Evolutionary conservation across 2,797 vertebrate species (phyloP).

Genomic region (Champsocephalus esox): DNA sequence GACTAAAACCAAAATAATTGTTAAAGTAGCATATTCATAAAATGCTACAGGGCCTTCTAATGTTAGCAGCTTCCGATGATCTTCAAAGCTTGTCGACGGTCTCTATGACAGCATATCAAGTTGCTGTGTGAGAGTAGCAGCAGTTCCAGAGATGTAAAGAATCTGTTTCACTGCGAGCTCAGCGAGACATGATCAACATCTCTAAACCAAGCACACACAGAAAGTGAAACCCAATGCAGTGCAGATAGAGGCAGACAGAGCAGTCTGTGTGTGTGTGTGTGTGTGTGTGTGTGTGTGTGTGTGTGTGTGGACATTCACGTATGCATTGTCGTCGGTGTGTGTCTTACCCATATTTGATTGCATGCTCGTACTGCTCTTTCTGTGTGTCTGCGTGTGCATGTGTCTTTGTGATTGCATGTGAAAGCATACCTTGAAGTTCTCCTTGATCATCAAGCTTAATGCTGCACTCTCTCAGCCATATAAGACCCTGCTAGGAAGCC

Average conservation of each 20-base stretch:
- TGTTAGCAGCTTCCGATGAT: constrained; percentile 20
- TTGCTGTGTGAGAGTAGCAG: constrained; percentile 34
- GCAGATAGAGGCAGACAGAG: constrained; percentile 45
- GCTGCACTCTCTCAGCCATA: constrained; percentile 73
- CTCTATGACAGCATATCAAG: constrained; percentile 43
- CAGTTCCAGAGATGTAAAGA: constrained; percentile 63
- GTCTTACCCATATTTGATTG: constrained; percentile 25
- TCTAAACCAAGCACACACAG: constrained; percentile 64
- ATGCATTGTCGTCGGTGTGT: constrained; percentile 1
- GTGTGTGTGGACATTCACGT: neutral
- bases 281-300: neutral
- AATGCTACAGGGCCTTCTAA: constrained; percentile 24
- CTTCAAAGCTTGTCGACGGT: constrained; percentile 26
- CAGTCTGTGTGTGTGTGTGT: neutral
- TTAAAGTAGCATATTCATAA: constrained; percentile 7
- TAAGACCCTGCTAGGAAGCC: constrained; percentile 76
- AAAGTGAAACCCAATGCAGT: constrained; percentile 70
- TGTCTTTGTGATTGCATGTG: constrained; percentile 30
- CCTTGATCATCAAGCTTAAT: constrained; percentile 76
- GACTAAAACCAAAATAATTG: constrained; percentile 5
- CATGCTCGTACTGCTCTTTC: constrained; percentile 24
- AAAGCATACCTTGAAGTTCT: constrained; percentile 63
- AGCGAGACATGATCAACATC: constrained; percentile 76
- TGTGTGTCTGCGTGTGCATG: constrained; percentile 10
- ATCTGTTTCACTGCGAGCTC: constrained; percentile 73